phyloP scores from a whole-genome alignment of 2,797 vertebrate species.

The Limnodromus scolopaceus region DNA sequence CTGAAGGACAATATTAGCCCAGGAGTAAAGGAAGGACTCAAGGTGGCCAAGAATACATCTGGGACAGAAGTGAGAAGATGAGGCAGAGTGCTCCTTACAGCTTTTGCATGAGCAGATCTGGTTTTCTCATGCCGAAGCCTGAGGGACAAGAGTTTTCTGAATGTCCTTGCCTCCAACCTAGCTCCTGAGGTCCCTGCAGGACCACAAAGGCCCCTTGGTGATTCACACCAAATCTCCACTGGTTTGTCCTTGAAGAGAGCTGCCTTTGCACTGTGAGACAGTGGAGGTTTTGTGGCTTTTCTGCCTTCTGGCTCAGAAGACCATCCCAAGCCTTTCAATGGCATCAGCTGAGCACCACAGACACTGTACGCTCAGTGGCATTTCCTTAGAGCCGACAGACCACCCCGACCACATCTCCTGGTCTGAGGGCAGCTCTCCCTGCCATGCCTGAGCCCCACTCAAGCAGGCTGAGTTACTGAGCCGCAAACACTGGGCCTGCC shows the following conservation, averaged over 20 bases:
- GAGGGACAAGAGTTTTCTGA: background rate
- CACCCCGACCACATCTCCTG: fast-evolving
- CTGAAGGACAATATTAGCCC: background rate
- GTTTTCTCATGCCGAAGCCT: background rate
- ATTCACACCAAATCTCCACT: background rate
- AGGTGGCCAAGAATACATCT: background rate
- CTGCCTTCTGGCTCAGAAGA: background rate
- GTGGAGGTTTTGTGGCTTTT: background rate
- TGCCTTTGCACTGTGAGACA: background rate
- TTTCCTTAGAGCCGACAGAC: background rate
- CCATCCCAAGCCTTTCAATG: background rate
- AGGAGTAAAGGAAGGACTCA: background rate
- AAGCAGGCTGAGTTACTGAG: background rate
- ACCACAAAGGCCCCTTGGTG: background rate
- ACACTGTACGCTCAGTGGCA: background rate
- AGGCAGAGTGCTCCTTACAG: background rate
- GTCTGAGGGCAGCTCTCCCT: background rate
- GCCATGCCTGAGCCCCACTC: fast-evolving
- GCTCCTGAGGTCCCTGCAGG: background rate
- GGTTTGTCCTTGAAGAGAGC: background rate
- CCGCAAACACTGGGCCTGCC: background rate
- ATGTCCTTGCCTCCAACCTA: background rate
- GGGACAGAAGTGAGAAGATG: background rate
- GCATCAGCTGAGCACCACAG: background rate
- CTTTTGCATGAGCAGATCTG: background rate